Evolutionary conservation across 2,113 vertebrate genomes (phyloP).

Genomic region (Henicopernis longicauda): DNA sequence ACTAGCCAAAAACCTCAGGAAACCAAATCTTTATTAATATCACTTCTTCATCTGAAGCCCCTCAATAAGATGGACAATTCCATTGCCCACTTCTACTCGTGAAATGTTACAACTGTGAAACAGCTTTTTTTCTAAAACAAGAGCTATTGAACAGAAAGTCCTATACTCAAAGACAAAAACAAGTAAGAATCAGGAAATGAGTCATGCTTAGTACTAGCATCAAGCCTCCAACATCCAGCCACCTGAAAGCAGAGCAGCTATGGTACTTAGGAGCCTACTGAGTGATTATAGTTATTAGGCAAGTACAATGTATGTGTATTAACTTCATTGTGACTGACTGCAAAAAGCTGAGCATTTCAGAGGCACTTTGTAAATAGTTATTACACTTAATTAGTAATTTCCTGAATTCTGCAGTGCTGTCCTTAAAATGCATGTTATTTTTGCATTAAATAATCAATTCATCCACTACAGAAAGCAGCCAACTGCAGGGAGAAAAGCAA

Average conservation of each 20-base stretch:
- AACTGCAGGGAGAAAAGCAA: neutral
- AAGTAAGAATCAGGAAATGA: conserved; percentile 28
- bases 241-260: neutral
- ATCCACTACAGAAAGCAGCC: neutral
- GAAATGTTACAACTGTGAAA: neutral
- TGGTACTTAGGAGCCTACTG: neutral
- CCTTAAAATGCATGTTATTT: neutral
- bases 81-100: neutral
- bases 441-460: neutral
- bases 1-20: neutral
- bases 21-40: neutral
- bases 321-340: conserved; percentile 1
- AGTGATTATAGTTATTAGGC: conserved; percentile 38
- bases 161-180: neutral
- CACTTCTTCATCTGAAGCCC: neutral
- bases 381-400: conserved; percentile 14
- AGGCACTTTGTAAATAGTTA: conserved; percentile 11
- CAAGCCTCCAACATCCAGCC: neutral
- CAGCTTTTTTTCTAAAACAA: neutral
- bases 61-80: neutral
- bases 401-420: neutral
- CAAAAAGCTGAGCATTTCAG: conserved; percentile 10
- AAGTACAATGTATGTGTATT: neutral
- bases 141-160: neutral
- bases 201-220: neutral